phyloP scores from a whole-genome alignment of 1,140 invertebrate genomes.

The Zelostemma sp. region DNA sequence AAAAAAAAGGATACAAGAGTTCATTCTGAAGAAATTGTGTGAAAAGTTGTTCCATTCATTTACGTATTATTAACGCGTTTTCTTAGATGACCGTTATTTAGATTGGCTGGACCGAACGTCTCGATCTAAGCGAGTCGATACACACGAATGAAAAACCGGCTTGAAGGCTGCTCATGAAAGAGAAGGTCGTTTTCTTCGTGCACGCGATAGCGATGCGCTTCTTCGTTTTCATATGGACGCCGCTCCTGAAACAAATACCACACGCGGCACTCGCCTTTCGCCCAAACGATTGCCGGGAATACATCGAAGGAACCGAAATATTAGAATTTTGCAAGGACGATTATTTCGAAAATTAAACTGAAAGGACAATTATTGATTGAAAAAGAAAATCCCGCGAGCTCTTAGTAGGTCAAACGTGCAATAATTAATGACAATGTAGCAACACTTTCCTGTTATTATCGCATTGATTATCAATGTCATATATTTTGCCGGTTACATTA shows the following conservation, averaged over 20 bases:
- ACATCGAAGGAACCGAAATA: neutral
- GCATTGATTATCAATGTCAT: neutral
- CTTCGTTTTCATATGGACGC: constrained; percentile 41
- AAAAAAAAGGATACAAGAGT: too few relatives aligned
- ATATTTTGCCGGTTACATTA: neutral
- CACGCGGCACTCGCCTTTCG: neutral
- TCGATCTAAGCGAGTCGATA: constrained; percentile 33
- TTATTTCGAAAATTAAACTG: neutral
- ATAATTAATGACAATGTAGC: neutral
- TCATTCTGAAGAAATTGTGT: too few relatives aligned
- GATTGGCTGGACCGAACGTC: constrained; percentile 20
- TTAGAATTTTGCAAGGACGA: neutral
- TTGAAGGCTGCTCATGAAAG: constrained; percentile 43
- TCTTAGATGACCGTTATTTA: constrained; percentile 22
- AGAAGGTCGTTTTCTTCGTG: constrained; percentile 41
- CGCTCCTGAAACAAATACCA: constrained; percentile 33
- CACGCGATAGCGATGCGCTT: constrained; percentile 30
- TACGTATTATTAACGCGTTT: constrained; percentile 6
- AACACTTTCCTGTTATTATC: neutral
- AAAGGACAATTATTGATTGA: neutral
- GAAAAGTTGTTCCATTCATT: neutral
- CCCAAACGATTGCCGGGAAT: constrained; percentile 18
- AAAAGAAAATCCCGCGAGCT: neutral
- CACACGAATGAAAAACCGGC: constrained; percentile 44
- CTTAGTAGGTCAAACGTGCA: neutral